These are phyloP conservation scores for Gallinago jamesoni DNA, from an alignment of 2,113 vertebrate genomes.

Conservation along the genomic window DNA sequence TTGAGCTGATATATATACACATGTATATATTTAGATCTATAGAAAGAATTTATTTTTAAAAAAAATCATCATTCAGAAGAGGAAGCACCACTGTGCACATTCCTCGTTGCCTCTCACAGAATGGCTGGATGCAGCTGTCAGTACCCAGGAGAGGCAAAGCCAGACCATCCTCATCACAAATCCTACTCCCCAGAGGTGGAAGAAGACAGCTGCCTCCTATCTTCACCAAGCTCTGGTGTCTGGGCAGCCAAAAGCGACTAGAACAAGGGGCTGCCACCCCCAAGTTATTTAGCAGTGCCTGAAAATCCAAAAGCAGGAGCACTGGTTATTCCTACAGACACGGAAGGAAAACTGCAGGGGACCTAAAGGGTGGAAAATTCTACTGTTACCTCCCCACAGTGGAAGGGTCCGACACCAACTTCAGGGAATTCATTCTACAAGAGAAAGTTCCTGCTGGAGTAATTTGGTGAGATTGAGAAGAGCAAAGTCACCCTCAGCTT, in stretches of 20 bases:
- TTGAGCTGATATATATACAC: neutral
- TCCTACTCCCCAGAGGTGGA: neutral
- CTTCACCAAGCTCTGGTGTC: neutral
- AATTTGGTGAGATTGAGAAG: neutral
- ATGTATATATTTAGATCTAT: neutral
- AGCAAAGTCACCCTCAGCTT: neutral
- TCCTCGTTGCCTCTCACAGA: neutral
- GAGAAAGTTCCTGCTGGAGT: neutral
- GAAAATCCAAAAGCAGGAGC: neutral
- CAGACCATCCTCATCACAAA: neutral
- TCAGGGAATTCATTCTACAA: neutral
- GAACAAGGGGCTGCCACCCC: neutral
- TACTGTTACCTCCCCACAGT: neutral
- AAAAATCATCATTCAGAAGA: neutral
- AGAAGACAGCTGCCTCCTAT: neutral
- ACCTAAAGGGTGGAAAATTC: neutral
- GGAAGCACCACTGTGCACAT: neutral
- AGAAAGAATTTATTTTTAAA: neutral
- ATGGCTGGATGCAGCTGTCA: neutral
- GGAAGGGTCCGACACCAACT: neutral
- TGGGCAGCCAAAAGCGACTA: neutral
- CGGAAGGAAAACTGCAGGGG: neutral
- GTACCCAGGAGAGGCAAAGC: neutral
- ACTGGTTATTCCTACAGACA: neutral
- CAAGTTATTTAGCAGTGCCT: neutral